These are phyloP conservation scores for Acrossocheilus fasciatus DNA, from an alignment of 2,797 vertebrate species.

Conservation along the genomic window DNA sequence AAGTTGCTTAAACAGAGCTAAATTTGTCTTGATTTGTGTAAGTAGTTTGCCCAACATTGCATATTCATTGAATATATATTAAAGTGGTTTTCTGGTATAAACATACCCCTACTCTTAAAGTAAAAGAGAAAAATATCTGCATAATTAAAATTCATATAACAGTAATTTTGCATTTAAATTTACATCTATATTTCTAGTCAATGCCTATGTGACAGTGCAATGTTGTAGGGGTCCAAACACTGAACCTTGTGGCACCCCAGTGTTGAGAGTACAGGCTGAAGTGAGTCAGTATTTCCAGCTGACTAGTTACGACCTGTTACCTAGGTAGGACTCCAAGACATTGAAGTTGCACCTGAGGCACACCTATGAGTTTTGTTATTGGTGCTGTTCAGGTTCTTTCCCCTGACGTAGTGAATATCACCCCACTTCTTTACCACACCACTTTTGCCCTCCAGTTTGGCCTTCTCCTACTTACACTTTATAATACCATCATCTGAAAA, in stretches of 20 bases:
- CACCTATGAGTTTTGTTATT: slow-evolving; percentile 16
- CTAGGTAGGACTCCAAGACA: background rate
- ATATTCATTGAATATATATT: background rate
- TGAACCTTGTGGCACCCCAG: background rate
- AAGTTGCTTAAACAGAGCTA: background rate
- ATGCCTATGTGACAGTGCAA: background rate
- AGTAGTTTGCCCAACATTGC: background rate
- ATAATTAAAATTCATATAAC: background rate
- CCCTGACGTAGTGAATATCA: slow-evolving; percentile 56
- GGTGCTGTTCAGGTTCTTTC: slow-evolving; percentile 36
- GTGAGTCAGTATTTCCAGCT: background rate
- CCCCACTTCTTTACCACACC: slow-evolving; percentile 49
- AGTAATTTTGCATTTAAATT: background rate
- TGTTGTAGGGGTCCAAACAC: slow-evolving; percentile 9
- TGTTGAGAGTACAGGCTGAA: background rate
- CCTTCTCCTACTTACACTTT: slow-evolving; percentile 23
- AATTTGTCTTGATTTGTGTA: background rate
- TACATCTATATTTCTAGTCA: background rate
- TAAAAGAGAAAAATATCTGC: too few species aligned
- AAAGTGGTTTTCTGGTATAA: too few species aligned
- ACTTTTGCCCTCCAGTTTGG: slow-evolving; percentile 25
- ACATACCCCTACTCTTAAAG: too few species aligned
- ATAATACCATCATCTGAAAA: slow-evolving; percentile 40
- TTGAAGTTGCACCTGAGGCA: slow-evolving; percentile 9
- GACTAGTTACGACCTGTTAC: background rate